A percentile compares a stretch with the other conserved stretches of the same genome.
Conservation (phyloP, 2,888 invertebrate genomes). For the Microctonus hyperodae region DNA sequence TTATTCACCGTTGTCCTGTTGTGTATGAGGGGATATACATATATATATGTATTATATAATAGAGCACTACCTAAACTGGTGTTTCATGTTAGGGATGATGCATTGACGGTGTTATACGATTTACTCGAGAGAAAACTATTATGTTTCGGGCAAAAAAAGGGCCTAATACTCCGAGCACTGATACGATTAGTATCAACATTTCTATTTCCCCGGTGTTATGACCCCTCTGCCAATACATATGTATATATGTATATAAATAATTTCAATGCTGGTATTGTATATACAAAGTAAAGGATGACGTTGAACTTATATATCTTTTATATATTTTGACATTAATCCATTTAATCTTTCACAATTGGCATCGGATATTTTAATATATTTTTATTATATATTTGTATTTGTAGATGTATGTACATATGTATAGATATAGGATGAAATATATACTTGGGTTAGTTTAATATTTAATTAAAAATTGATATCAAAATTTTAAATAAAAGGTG, state of each 20-base stretch:
- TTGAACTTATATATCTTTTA: constrained; percentile 3
- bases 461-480: too few relatives aligned
- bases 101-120: constrained; percentile 31
- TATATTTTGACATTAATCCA: constrained; percentile 21
- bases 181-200: constrained; percentile 38
- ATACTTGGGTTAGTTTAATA: too few relatives aligned
- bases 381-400: not conserved
- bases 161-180: constrained; percentile 22
- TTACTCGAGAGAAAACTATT: constrained; percentile 27
- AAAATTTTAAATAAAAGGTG: too few relatives aligned
- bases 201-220: constrained; percentile 23
- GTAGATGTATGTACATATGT: too few relatives aligned
- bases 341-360: constrained; percentile 24
- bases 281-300: constrained; percentile 8
- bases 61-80: not conserved
- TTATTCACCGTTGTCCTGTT: not conserved
- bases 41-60: not conserved
- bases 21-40: not conserved
- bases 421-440: too few relatives aligned
- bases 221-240: not conserved
- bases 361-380: not conserved
- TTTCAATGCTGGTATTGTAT: constrained; percentile 10
- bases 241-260: not conserved
- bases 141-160: constrained; percentile 24
- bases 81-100: constrained; percentile 31